Evolutionary conservation across 1,140 invertebrate genomes (phyloP), one percentile per base, ranked within the genome.

Genomic region (Bombus vancouverensis): DNA sequence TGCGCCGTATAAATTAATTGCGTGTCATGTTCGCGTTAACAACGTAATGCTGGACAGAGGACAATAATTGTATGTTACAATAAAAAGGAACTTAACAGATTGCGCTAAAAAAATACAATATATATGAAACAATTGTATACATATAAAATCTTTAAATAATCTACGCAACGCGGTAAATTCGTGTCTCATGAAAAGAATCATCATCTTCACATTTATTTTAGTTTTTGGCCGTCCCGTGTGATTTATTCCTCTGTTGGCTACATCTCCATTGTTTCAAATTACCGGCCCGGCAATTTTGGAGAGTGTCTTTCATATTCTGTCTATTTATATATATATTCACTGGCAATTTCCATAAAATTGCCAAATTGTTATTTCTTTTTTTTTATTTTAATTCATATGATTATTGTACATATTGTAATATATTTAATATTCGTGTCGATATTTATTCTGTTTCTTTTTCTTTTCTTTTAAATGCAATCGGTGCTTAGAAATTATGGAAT

Each of bases 81-180:
- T 92, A 87, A 92, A 92, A 92, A 89, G 91, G 92, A 92, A 93
- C 90, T 90, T 91, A 93, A 93, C 71, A 87, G 81, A 92, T 93
- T 90, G 89, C 88, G 87, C 90, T 93, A 93, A 92, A 93, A 93
- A 93, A 94, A 93, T 92, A 94, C 82, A 92, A 93, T 92, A 71
- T 83, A 83, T 78, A 83, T 83, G 81, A 91, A 92, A 92, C 89
- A 92, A 91, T 88, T 93, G 91, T 93, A 92, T 92, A 93, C 83
- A 92, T 93, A 93, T 91, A 93, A 92, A 93, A 91, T 89, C 87
- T 93, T 91, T 87, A 90, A 93, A 91, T 91, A 92, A 92, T 91
- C 89, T 92, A 93, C 86, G 87, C 79, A 93, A 93, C 88, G 85
- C 80, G 88, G 74, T 89, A 85, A 66, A 85, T 84, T 86, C 42